Evolutionary conservation across 2,113 vertebrate species (phyloP).

Genomic region (Archilochus colubris): DNA sequence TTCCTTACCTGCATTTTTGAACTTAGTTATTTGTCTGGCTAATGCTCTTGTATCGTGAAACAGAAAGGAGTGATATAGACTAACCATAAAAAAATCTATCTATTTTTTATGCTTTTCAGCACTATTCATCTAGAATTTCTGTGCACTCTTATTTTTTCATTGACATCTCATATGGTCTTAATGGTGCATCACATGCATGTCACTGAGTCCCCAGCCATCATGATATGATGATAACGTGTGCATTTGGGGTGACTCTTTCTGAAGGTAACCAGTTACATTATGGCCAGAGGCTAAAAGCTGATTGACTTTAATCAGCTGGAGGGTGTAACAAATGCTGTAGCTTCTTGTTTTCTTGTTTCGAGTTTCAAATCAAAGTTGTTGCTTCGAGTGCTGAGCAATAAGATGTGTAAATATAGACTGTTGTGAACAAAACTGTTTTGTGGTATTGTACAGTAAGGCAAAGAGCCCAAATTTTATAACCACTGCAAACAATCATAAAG

Average conservation of each 20-base stretch:
- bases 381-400: background rate
- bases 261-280: background rate
- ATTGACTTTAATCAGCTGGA: background rate
- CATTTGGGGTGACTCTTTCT: background rate
- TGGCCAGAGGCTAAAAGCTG: background rate
- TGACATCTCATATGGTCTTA: background rate
- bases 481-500: background rate
- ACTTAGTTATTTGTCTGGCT: background rate
- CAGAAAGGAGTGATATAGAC: background rate
- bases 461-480: background rate
- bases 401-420: background rate
- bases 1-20: background rate
- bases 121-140: background rate
- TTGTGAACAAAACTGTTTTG: background rate
- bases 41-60: background rate
- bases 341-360: background rate
- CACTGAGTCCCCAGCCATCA: background rate
- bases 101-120: background rate
- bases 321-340: background rate
- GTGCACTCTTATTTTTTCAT: background rate
- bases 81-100: background rate
- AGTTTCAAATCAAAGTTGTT: background rate
- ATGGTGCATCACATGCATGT: background rate
- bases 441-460: background rate
- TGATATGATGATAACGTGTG: accelerated